Evolutionary conservation across 2,113 vertebrate species (phyloP).

Genomic region (Anthoscopus minutus): DNA sequence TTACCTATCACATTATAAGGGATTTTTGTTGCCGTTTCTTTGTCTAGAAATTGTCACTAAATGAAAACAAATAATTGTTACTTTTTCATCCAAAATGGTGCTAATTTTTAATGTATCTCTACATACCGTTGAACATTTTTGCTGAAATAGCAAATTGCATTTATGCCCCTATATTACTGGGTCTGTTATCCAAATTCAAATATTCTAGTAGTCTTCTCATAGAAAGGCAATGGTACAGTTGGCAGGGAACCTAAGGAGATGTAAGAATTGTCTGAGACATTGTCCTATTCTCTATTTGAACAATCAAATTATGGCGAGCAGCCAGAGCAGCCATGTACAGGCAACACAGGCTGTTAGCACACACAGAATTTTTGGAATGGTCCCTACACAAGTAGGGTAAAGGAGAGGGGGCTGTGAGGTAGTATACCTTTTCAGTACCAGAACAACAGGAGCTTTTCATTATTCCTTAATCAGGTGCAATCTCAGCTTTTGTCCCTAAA

Average conservation of each 20-base stretch:
- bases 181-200: not conserved
- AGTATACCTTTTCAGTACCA: not conserved
- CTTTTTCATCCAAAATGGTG: not conserved
- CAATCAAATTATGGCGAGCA: not conserved
- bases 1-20: not conserved
- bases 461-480: not conserved
- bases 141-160: not conserved
- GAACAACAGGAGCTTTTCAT: not conserved
- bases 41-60: not conserved
- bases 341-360: not conserved
- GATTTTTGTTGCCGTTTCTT: not conserved
- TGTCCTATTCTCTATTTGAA: not conserved
- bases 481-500: not conserved
- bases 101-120: not conserved
- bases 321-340: rapidly evolving
- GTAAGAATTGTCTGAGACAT: not conserved
- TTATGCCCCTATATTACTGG: not conserved
- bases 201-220: not conserved
- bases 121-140: not conserved
- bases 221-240: not conserved
- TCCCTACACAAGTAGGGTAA: rapidly evolving
- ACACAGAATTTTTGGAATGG: not conserved
- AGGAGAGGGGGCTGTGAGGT: not conserved
- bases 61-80: not conserved
- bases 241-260: not conserved